Evolutionary conservation across 2,113 vertebrate genomes (phyloP).

Genomic region (Callionymus lyra): DNA sequence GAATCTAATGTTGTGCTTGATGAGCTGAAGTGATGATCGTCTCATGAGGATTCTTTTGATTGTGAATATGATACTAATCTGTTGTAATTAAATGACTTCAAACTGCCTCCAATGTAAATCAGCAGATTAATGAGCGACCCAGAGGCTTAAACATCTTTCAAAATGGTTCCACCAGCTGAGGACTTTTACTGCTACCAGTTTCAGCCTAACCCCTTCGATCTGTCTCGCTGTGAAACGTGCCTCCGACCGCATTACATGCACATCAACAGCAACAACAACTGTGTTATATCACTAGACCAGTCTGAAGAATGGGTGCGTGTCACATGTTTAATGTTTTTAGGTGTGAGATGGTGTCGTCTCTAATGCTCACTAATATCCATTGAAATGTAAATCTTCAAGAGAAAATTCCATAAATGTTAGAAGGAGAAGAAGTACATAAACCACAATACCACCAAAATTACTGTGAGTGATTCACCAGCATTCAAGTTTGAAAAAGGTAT

Average conservation of each 20-base stretch:
- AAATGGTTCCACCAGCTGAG: conserved; percentile 32
- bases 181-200: conserved; percentile 47
- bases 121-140: too few species aligned
- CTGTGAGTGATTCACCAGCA: too few species aligned
- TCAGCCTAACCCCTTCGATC: conserved; percentile 54
- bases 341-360: not conserved
- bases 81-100: too few species aligned
- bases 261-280: conserved; percentile 2
- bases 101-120: too few species aligned
- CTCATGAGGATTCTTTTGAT: conserved; percentile 9
- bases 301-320: conserved; percentile 22
- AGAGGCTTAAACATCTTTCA: too few species aligned
- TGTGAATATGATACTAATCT: conserved; percentile 21
- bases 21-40: too few species aligned
- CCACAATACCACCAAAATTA: too few species aligned
- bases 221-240: conserved; percentile 44
- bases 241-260: conserved; percentile 53
- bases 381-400: conserved; percentile 13
- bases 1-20: too few species aligned
- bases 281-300: not conserved
- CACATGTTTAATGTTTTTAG: not conserved
- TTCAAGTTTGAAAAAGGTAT: too few species aligned
- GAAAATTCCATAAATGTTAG: conserved; percentile 9
- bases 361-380: not conserved
- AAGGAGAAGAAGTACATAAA: too few species aligned